phyloP scores from a whole-genome alignment of 2,797 vertebrate genomes.

The Acestrorhynchus altus region DNA sequence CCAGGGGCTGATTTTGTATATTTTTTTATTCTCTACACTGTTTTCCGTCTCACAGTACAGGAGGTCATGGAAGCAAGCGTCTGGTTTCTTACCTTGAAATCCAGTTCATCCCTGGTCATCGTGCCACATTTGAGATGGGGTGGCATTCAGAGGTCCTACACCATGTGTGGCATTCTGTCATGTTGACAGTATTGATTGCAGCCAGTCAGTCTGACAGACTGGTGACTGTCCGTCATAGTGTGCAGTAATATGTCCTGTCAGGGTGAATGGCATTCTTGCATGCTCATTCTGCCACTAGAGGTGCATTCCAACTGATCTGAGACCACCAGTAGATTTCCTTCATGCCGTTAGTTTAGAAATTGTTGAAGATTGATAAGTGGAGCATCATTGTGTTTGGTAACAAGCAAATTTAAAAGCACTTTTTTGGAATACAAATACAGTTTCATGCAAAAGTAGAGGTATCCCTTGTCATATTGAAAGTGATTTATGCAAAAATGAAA shows the following conservation, averaged over 20 bases:
- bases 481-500: too few species aligned
- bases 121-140: neutral
- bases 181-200: neutral
- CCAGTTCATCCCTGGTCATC: neutral
- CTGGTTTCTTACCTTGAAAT: constrained; percentile 7
- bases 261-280: neutral
- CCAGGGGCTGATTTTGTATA: constrained; percentile 12
- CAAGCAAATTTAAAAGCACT: too few species aligned
- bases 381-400: too few species aligned
- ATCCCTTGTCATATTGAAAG: too few species aligned
- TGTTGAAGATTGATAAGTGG: neutral
- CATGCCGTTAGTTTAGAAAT: neutral
- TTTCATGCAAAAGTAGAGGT: too few species aligned
- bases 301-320: neutral
- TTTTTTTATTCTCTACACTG: neutral
- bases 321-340: neutral
- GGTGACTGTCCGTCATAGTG: neutral
- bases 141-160: neutral
- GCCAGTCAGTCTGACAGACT: neutral
- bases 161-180: neutral
- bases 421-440: too few species aligned
- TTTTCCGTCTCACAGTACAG: neutral
- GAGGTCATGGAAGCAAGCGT: neutral
- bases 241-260: neutral
- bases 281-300: neutral